Percentiles rank a stretch among this genome's conserved stretches.
phyloP scores from a whole-genome alignment of 2,113 vertebrate genomes.

The Rostratula benghalensis region DNA sequence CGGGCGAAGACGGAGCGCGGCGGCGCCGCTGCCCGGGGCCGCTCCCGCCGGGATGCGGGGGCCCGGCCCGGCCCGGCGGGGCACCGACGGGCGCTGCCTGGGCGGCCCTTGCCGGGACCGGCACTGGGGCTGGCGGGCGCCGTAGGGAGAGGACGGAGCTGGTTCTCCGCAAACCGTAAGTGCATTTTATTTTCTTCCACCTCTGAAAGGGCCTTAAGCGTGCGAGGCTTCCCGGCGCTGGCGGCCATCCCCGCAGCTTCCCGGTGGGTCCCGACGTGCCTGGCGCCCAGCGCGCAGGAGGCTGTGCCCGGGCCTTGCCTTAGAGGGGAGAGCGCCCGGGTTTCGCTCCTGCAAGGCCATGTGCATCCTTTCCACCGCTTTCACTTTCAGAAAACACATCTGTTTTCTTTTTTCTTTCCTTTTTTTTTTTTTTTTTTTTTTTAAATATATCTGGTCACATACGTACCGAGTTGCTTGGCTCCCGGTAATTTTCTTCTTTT shows the following conservation, averaged over 20 bases:
- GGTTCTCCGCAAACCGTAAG: conserved; percentile 25
- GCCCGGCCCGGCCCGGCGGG: not conserved
- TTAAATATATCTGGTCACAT: not conserved
- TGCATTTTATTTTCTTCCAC: not conserved
- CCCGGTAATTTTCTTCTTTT: not conserved
- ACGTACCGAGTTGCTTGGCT: not conserved
- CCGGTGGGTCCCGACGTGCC: not conserved
- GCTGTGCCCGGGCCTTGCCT: not conserved
- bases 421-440: not conserved
- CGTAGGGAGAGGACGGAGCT: not conserved
- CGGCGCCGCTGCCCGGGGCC: not conserved
- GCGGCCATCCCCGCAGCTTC: not conserved
- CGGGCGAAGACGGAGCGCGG: conserved; percentile 15
- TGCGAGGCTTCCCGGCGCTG: not conserved
- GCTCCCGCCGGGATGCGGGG: not conserved
- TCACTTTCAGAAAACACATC: conserved; percentile 32
- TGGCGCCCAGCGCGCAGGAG: not conserved
- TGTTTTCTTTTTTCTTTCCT: not conserved
- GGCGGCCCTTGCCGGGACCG: not conserved
- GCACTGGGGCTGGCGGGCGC: not conserved
- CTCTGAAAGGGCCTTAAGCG: not conserved
- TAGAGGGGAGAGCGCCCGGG: not conserved
- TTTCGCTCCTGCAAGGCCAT: not conserved
- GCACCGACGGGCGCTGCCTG: not conserved
- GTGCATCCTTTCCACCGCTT: not conserved